Base-by-base conservation (phyloP, 2,797 vertebrate species). In the Gobio occitaniae region DNA sequence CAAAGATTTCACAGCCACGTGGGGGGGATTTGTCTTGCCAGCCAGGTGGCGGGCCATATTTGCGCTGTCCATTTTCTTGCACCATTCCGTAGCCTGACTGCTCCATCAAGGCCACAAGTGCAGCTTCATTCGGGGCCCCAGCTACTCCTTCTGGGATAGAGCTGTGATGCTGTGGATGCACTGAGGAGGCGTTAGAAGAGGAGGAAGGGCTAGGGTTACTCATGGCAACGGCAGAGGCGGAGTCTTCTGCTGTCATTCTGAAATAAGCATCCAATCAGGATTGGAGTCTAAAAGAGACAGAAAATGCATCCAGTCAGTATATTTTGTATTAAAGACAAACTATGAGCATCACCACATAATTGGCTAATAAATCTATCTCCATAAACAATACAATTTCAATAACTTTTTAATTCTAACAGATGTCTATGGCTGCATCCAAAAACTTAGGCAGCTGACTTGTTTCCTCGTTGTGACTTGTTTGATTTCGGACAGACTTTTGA, bases 171-270 rank as follows among this genome's bases (percentile, higher is more conserved):
- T 95, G 88, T 17, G 95, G 94, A 91, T 91, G 88, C 91, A 77
- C 90, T 32, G 91, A 76, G 54, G 92, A 65, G 41, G 86, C 17
- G 50, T 94, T 94, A 81, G 94, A 91, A 63, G 91, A 93, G 86
- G 94, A 90, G 68, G 93, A 91, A 89, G 94, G 87, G 47, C 90
- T 78, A 89, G 94, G 93, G 82, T 96, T 98, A 94, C 94, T 98
- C 97, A 98, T 99, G 91, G 95, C 95, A 90, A 96, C 94, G 87
- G 95, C 89, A 92, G 97, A 95, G 92, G 96, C 85, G 68, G 98
- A 96, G 91, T 99, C 98, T 95, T 99, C 98, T 91, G 98, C 98
- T 21, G 98, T 99, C 98, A 99, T 99, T 95, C 94, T 97, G 97
- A 95, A 94, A 95, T 93, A 96, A 96, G 95, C 96, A 97, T 97